Evolutionary conservation across 2,113 vertebrate species (phyloP), one percentile per base, ranked within the genome.

Genomic region (Rhinolophus sinicus): DNA sequence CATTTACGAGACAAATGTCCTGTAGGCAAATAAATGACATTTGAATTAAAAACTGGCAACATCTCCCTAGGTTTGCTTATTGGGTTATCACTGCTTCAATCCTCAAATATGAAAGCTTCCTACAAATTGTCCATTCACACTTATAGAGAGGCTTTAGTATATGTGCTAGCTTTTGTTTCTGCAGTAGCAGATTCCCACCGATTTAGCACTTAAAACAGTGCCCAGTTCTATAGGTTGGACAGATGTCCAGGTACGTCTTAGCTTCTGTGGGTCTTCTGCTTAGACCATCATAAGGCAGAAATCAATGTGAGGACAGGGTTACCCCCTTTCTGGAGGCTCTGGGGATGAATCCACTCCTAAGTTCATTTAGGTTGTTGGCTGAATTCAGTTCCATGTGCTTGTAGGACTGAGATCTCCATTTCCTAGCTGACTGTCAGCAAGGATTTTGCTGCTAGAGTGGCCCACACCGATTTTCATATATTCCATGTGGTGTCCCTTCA

Each of bases 11-110:
- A 96, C 98, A 98, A 95, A 98, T 97, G 89, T 94, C 97, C 97
- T 97, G 81, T 97, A 97, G 98, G 98, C 97, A 98, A 98, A 95
- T 97, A 98, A 98, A n/a, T 97, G 93, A 96, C 87, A 97, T 96
- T 98, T 95, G 85, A 97, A 95, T 98, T 97, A 97, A 96, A 96
- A 98, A 94, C 75, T 91, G 78, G 58, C 85, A 98, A 75, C 88
- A 90, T n/a, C 88, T 96, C 93, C 35, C 50, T 93, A 96, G 67
- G 40, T 95, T 98, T 97, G 22, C 83, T 98, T 93, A 93, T 92
- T 58, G 28, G 82, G 85, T 96, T 75, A 95, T 95, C 65, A 19
- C 1, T 73, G 40, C 47, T 93, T 91, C 38, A 90, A 91, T 96
- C 65, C 90, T 97, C 62, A 72, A 77, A 10, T 33, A 70, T 14